Conservation (phyloP, 1,140 invertebrate genomes). For the Linepithema humile region DNA sequence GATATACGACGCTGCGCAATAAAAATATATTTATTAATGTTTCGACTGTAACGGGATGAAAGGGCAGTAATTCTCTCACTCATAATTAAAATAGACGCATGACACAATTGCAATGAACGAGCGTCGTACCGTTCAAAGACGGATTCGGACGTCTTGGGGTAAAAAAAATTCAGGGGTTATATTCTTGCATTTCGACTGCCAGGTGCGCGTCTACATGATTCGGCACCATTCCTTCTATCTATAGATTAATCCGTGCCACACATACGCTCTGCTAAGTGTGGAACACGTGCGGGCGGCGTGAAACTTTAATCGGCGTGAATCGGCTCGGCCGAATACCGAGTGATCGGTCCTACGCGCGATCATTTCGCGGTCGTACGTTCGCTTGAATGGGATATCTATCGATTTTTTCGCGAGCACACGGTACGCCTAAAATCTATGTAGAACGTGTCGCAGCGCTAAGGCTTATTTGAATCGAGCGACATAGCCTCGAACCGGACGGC, state of each 20-base stretch:
- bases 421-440: conserved; percentile 36
- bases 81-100: background rate
- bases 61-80: background rate
- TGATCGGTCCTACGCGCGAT: background rate
- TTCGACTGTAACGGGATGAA: background rate
- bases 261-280: no score
- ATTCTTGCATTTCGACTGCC: conserved; percentile 14
- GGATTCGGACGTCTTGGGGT: background rate
- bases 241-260: conserved; percentile 55
- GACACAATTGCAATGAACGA: background rate
- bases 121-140: background rate
- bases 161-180: background rate
- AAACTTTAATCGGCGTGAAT: background rate
- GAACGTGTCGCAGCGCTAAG: conserved; percentile 59
- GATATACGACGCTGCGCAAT: background rate
- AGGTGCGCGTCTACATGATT: conserved; percentile 31
- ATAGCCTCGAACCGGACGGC: conserved; percentile 82
- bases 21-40: background rate
- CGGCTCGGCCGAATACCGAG: background rate
- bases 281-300: background rate
- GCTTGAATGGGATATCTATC: conserved; percentile 38
- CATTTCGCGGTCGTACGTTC: background rate
- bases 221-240: conserved; percentile 12
- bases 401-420: conserved; percentile 57
- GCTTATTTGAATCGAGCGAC: conserved; percentile 76